A percentile compares a stretch with the other conserved stretches of the same genome.
Evolutionary conservation across 37 sponge, comb jelly and placozoan species (phyloP).

Genomic region (Ianthella basta): DNA sequence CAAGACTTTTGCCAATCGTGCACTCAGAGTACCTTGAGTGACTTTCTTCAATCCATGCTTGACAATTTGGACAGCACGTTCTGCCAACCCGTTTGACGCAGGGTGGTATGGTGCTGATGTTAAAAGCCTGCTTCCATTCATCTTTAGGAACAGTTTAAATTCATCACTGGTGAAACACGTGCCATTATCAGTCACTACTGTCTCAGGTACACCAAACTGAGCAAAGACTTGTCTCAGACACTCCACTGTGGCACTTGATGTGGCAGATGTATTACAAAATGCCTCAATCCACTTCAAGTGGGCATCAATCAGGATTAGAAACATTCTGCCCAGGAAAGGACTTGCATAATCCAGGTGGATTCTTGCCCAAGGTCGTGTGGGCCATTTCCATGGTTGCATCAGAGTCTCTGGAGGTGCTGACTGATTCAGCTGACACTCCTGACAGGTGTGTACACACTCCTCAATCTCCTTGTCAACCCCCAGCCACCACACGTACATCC

Average conservation of each 20-base stretch:
- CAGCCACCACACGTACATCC: constrained; percentile 4
- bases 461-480: background rate
- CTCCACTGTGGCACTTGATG: background rate
- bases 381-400: background rate
- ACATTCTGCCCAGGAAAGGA: background rate
- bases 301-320: background rate
- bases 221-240: background rate
- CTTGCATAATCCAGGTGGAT: background rate
- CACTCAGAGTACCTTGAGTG: background rate
- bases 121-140: background rate
- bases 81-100: background rate
- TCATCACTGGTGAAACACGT: background rate
- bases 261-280: background rate
- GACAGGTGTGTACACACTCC: background rate
- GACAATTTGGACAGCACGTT: background rate
- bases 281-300: background rate
- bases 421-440: background rate
- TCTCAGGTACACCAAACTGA: background rate
- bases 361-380: background rate
- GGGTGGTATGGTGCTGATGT: background rate
- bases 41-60: background rate
- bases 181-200: background rate
- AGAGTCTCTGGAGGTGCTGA: background rate
- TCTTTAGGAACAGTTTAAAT: background rate
- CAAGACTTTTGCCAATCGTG: background rate